These are phyloP conservation scores for Poeciliopsis presidionis DNA, from an alignment of 2,797 vertebrate species.

Conservation along the genomic window DNA sequence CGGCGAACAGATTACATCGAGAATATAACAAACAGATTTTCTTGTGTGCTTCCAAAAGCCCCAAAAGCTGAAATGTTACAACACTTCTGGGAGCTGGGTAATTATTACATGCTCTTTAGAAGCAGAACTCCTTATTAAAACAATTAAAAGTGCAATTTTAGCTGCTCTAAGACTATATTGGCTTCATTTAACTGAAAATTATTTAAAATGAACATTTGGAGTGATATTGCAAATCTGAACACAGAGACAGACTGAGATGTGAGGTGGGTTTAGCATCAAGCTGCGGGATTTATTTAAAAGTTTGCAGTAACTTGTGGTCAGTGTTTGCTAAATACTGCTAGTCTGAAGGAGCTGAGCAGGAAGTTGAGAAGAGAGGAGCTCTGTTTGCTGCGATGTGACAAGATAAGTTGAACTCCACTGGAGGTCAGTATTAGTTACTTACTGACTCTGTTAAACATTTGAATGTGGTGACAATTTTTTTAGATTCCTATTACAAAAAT, in stretches of 20 bases:
- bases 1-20: not conserved
- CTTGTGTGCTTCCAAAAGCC: not conserved
- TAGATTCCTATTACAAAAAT: not conserved
- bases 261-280: not conserved
- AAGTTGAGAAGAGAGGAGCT: no score
- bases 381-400: not conserved
- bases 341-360: no score
- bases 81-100: not conserved
- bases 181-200: not conserved
- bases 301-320: not conserved
- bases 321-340: no score
- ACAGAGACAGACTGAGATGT: not conserved
- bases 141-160: not conserved
- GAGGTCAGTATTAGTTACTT: not conserved
- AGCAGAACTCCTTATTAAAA: not conserved
- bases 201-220: not conserved
- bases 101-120: not conserved
- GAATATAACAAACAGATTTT: not conserved
- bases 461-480: not conserved
- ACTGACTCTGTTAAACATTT: not conserved
- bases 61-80: not conserved
- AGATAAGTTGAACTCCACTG: not conserved
- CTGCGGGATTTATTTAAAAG: not conserved
- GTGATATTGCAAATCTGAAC: not conserved
- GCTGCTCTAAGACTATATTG: not conserved